Evolutionary conservation across 2,113 vertebrate genomes (phyloP), one percentile per base, ranked within the genome.

Genomic region (Eptesicus fuscus): DNA sequence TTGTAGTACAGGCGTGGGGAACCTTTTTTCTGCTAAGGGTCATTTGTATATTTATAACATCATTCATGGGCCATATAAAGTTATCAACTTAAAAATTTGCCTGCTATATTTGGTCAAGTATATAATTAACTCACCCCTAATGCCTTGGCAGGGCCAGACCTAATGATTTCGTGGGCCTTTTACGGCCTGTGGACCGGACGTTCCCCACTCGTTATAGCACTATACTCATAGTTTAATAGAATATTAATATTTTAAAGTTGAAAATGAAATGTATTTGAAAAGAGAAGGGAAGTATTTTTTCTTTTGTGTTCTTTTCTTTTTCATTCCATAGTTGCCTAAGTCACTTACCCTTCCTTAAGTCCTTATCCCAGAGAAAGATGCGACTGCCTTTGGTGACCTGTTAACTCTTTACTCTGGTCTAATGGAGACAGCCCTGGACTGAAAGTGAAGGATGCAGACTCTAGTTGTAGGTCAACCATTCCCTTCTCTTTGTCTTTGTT

Each of bases 331-430:
- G 92, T 93, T 94, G 76, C 47, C 51, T 79, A 63, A 90, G 74
- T 95, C 65, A 94, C 70, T 97, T 97, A 97, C 93, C 95, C 95
- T 96, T 97, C 94, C 95, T 97, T 97, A 97, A 97, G 94, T 97
- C 96, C 69, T 79, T 88, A 78, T 77, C 89, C 85, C 93, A 96
- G 95, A 96, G 78, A 91, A 88, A 95, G 86, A 97, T 91, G 63
- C 86, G 49, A 56, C 93, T 95, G 73, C 88, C 86, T 73, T 94
- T 96, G 95, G 51, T 79, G 95, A 95, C 91, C 88, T 90, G 93
- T 95, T 96, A 80, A 91, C 88, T 95, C 82, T 97, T 95, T 96
- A 94, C 87, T 89, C 69, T 95, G 87, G 89, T 96, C 93, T 97
- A 85, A 97, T 88, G 89, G 96, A 96, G 82, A 96, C 93, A 92